Evolutionary conservation across 1,140 invertebrate genomes (phyloP).

Genomic region (Drosophila teissieri): DNA sequence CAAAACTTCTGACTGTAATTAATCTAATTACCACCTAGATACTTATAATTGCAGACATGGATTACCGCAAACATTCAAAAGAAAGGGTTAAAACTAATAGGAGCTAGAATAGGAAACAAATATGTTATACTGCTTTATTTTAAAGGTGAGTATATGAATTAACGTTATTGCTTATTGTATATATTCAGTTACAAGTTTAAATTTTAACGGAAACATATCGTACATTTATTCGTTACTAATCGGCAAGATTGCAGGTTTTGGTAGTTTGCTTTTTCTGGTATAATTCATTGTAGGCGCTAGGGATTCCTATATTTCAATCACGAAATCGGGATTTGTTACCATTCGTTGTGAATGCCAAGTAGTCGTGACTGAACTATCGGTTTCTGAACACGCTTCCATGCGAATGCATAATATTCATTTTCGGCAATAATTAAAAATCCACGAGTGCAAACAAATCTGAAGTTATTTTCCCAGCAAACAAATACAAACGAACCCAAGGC

Average conservation of each 20-base stretch:
- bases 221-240: background rate
- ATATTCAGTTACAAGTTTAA: background rate
- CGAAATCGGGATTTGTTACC: background rate
- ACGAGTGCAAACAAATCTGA: slow-evolving; percentile 14
- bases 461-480: slow-evolving; percentile 26
- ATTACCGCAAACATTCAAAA: too few species aligned
- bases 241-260: background rate
- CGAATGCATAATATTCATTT: slow-evolving; percentile 2
- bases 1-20: too few species aligned
- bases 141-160: too few species aligned
- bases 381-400: background rate
- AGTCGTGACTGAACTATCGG: background rate
- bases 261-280: background rate
- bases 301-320: slow-evolving; percentile 4
- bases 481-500: background rate
- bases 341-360: background rate
- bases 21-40: too few species aligned
- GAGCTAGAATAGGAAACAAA: too few species aligned
- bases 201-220: background rate
- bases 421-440: slow-evolving; percentile 9
- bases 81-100: too few species aligned
- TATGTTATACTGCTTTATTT: too few species aligned
- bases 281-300: background rate
- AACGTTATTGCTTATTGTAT: too few species aligned
- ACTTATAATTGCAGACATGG: too few species aligned